Conservation (phyloP, 2,888 invertebrate genomes). For the Periphyllus acericola region DNA sequence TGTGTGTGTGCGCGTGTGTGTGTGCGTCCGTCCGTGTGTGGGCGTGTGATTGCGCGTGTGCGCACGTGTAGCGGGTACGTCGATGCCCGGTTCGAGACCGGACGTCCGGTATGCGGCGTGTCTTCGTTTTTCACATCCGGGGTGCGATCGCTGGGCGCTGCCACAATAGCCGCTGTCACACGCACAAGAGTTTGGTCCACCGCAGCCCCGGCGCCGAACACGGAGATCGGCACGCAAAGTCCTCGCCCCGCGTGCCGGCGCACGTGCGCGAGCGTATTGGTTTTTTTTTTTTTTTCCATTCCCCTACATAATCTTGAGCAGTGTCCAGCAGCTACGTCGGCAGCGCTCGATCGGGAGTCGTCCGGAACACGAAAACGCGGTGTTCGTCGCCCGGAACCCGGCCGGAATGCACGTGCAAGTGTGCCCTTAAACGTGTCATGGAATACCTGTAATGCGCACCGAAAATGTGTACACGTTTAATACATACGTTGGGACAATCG, state of each 20-base stretch:
- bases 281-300: background rate
- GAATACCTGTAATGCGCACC: too few relatives aligned
- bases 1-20: background rate
- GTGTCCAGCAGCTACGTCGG: constrained; percentile 60
- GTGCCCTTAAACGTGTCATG: too few relatives aligned
- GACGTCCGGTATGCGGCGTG: background rate
- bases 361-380: too few relatives aligned
- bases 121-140: background rate
- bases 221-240: background rate
- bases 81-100: too few relatives aligned
- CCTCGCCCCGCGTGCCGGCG: background rate
- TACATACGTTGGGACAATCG: too few relatives aligned
- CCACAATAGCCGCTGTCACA: constrained; percentile 62
- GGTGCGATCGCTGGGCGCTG: background rate
- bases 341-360: background rate
- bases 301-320: constrained; percentile 52
- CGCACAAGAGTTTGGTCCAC: constrained; percentile 56
- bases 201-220: background rate
- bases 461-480: too few relatives aligned
- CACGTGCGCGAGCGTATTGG: background rate
- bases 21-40: too few relatives aligned
- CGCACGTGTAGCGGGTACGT: background rate
- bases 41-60: background rate
- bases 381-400: too few relatives aligned
- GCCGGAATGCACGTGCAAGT: too few relatives aligned